These are phyloP conservation scores for Metopolophium dirhodum DNA, from an alignment of 1,140 invertebrate species.

Conservation along the genomic window DNA sequence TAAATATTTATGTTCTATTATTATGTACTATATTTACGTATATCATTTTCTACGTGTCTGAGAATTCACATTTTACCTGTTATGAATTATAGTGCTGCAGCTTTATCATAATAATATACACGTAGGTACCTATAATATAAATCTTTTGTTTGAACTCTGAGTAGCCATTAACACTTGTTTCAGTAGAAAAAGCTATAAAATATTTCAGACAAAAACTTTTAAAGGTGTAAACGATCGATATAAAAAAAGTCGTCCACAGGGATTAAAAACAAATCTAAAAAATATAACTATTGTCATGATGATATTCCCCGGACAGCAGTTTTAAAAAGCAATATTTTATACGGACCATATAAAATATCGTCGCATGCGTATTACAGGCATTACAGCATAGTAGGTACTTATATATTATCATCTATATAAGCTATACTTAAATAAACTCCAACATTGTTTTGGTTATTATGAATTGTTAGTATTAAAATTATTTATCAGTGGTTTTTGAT, in stretches of 20 bases:
- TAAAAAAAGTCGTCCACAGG: conserved; percentile 4
- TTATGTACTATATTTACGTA: neutral
- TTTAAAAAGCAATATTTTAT: conserved; percentile 41
- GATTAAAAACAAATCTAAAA: conserved; percentile 41
- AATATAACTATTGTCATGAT: conserved; percentile 28
- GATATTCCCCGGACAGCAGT: conserved; percentile 14
- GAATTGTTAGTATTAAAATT: neutral
- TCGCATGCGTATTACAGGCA: neutral
- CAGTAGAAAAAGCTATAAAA: neutral
- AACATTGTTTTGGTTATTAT: neutral
- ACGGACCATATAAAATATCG: conserved; percentile 8
- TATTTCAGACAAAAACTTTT: conserved; percentile 19
- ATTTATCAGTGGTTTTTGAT: neutral
- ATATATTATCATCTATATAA: conserved; percentile 3
- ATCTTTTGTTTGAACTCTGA: neutral
- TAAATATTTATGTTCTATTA: neutral
- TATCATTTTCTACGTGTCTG: neutral
- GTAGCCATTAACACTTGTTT: conserved; percentile 4
- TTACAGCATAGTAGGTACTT: neutral
- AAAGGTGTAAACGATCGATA: conserved; percentile 41
- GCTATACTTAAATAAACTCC: neutral
- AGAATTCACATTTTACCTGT: neutral
- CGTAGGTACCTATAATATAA: neutral
- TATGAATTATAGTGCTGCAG: neutral
- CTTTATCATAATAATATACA: neutral